Base-by-base conservation (phyloP, 1,140 invertebrate species). In the Chionoecetes opilio region DNA sequence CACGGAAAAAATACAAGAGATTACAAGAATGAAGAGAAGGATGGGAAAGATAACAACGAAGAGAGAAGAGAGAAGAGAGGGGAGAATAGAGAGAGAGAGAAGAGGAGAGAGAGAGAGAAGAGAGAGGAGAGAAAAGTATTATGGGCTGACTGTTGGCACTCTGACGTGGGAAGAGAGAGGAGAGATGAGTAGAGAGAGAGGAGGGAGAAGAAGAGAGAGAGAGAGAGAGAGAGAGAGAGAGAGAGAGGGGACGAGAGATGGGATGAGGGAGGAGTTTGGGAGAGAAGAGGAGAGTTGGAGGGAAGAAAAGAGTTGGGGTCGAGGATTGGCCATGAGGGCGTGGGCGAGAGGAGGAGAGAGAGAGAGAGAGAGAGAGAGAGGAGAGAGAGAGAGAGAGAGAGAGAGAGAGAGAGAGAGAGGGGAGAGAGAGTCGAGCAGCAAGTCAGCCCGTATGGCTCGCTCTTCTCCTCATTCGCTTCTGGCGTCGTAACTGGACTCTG, bases 301-400 rank as follows among this genome's bases (percentile, higher is more conserved):
- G 21, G n/a, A 5, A 21, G 63, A 26, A 46, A n/a, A 75, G n/a
- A 11, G n/a, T 75, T 5, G 63, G 63, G 6, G 63, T n/a, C 1
- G 63, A 75, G 63, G 63, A 75, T 5, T 17, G 63, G n/a, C n/a
- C 6, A 21, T n/a, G 63, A 75, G n/a, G n/a, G 63, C 6, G n/a
- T 14, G 63, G 21, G n/a, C 26, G n/a, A 75, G n/a, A 75, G 63
- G n/a, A 21, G n/a, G 63, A n/a, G n/a, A 75, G 63, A 75, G 63
- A 75, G n/a, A 75, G 63, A 75, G n/a, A n/a, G n/a, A n/a, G 53
- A 75, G 21, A n/a, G 63, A n/a, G n/a, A 75, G 63, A 75, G 63
- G 11, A 75, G n/a, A 26, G n/a, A 21, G 63, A 75, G 21, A 17
- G 21, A 21, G 63, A 75, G 26, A 5, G 63, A 75, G 63, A 75